Base-by-base conservation (phyloP, 1,140 invertebrate genomes). In the Leptestheria dahalacensis region DNA sequence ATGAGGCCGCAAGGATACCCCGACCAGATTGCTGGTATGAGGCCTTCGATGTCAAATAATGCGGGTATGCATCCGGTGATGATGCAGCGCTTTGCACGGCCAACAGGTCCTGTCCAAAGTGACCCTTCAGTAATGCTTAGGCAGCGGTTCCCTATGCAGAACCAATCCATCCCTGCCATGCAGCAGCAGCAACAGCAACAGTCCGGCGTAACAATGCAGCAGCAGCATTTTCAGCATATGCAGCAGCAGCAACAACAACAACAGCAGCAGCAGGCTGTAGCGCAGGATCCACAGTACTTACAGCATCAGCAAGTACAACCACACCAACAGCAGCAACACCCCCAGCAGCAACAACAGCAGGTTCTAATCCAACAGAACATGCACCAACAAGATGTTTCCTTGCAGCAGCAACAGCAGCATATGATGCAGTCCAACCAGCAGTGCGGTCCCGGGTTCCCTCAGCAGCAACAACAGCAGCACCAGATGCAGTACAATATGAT, bases 161-260 rank as follows among this genome's bases (percentile, higher is more conserved):
- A 52, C 61, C 53, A 51, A 50, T 61, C n/a, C 59, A 64, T 60
- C 57, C 62, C 25, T 48, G 60, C 25, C 48, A 62, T 24, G 28
- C 48, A n/a, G 60, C 61, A 61, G 24, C 61, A 61, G 24, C 62
- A 61, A 57, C 62, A 57, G 33, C 60, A 62, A 20, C 48, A 24
- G n/a, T 24, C 60, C 2, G 33, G 51, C 49, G 18, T 18, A 4
- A 24, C 51, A 24, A 50, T 50, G 41, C 63, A 65, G 46, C 71
- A 73, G 54, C 68, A 73, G 57, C 76, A 79, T 26, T 55, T 41
- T 64, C 76, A 75, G 51, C 76, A 77, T 60, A 71, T 74, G n/a
- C 75, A 76, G 48, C 61, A 74, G 26, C 74, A 72, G 24, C 76
- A 67, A 33, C 63, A 66, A 62, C 54, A 60, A 28, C 61, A 54